Evolutionary conservation across 2,797 vertebrate genomes (phyloP), one percentile per base, ranked within the genome.

Genomic region (Fundulus diaphanus): DNA sequence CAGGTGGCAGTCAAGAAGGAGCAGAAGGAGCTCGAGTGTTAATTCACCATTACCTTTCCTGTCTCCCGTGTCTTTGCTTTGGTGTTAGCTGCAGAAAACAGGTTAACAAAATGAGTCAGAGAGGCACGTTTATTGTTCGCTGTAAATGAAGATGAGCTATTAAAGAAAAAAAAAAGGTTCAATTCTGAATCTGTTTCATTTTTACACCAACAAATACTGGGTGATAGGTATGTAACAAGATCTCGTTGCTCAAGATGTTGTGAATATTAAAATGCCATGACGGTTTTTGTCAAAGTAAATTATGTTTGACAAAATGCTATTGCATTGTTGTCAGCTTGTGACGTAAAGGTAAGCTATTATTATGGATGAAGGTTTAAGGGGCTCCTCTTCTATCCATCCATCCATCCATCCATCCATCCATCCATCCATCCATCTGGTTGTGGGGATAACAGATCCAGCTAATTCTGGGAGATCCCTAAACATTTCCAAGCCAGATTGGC

Each of bases 1-100:
- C 78, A 68, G 80, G 82, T 70, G 33, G 22, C 22, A 66, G 37
- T 22, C 33, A 5, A 63, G 24, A n/a, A 42, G 24, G 37, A 65
- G 12, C n/a, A 65, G 63, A 15, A n/a, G 63, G 22, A 66, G 63
- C 22, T 27, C 42, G 63, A 42, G 15, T 22, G 37, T n/a, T 66
- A 66, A 13, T 42, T 42, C 27, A 42, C 63, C 24, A 66, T 15
- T 42, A 27, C 16, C 37, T 63, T 27, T 66, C 11, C 12, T 40
- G 7, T n/a, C 35, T 42, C 40, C 24, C n/a, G 42, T 42, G 63
- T 42, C 12, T 2, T 40, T 42, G 24, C 37, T 27, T 6, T 27
- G n/a, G 63, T 40, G 37, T 66, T 66, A 42, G 24, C 22, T n/a
- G 13, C 24, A 35, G 61, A 65, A 52, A 65, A 40, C 22, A 63